Evolutionary conservation across 2,888 invertebrate species (phyloP).

Genomic region (Ectobius pallidus): DNA sequence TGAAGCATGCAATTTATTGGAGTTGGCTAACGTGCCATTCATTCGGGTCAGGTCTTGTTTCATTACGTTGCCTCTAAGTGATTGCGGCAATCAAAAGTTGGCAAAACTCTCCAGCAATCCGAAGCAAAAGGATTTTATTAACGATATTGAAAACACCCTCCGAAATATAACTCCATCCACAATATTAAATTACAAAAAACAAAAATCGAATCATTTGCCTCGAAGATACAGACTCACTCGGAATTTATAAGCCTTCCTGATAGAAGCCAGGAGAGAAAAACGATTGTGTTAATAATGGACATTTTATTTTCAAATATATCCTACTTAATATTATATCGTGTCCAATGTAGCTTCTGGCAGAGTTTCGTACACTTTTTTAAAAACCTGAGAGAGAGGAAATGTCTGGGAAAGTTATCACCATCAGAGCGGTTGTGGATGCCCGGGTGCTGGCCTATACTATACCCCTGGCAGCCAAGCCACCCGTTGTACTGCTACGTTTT

Average conservation of each 20-base stretch:
- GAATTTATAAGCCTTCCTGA: not conserved
- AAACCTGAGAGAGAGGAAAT: not conserved
- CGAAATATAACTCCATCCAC: not conserved
- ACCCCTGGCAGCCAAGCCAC: constrained; percentile 9
- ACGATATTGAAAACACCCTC: not conserved
- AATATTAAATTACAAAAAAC: constrained; percentile 1
- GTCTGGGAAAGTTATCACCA: constrained; percentile 26
- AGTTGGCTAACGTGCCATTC: no score
- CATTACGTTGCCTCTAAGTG: not conserved
- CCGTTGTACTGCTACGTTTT: constrained; percentile 31
- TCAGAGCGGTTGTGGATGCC: not conserved
- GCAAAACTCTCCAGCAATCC: not conserved
- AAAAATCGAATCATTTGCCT: constrained; percentile 9
- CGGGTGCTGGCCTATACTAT: not conserved
- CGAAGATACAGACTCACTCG: not conserved
- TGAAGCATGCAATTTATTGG: no score
- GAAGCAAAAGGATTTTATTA: not conserved
- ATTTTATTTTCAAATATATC: constrained; percentile 19
- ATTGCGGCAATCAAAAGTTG: not conserved
- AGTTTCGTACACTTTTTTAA: constrained; percentile 8
- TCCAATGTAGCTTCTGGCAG: constrained; percentile 26
- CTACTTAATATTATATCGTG: constrained; percentile 27
- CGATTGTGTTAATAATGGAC: constrained; percentile 27
- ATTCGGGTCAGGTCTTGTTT: not conserved
- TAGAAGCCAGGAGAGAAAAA: not conserved